These are phyloP conservation scores for Astropecten irregularis DNA, from an alignment of 53 echinoderm and acorn worm genomes.

Conservation along the genomic window DNA sequence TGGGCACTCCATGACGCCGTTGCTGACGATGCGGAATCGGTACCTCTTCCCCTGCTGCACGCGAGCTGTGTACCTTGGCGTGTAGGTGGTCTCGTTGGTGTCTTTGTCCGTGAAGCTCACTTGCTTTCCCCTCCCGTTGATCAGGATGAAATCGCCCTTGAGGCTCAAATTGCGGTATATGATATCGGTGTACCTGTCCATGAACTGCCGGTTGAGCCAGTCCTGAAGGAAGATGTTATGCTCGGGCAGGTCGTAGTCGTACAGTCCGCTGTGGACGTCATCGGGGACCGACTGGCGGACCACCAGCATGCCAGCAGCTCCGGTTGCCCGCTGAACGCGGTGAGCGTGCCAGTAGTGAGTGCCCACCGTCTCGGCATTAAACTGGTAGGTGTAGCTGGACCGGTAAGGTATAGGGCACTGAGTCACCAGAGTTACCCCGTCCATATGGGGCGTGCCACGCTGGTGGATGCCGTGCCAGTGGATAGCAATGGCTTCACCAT, in stretches of 20 bases:
- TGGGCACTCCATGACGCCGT: conserved; percentile 64
- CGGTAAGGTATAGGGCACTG: conserved; percentile 77
- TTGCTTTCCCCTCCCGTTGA: conserved; percentile 65
- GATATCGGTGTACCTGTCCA: not conserved
- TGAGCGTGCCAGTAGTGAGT: conserved; percentile 91
- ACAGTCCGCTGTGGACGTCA: conserved; percentile 63
- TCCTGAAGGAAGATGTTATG: conserved; percentile 60
- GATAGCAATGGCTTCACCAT: conserved; percentile 67
- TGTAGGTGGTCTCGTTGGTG: not conserved
- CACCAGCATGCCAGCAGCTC: conserved; percentile 67
- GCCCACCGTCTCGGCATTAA: conserved; percentile 66
- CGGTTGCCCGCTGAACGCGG: conserved; percentile 63
- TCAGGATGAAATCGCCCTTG: conserved; percentile 38
- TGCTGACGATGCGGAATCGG: conserved; percentile 74
- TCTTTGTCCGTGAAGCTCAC: not conserved
- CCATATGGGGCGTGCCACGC: conserved; percentile 78
- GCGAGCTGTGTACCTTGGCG: conserved; percentile 31
- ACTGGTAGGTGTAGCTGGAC: conserved; percentile 74
- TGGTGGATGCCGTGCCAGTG: conserved; percentile 96
- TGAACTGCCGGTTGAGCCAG: conserved; percentile 41
- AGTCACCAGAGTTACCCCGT: conserved; percentile 72
- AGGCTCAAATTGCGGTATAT: not conserved
- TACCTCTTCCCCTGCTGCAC: conserved; percentile 67
- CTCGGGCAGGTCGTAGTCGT: conserved; percentile 67
- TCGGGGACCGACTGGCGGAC: conserved; percentile 63